Evolutionary conservation across 2,888 invertebrate genomes (phyloP).

Genomic region (Shargacucullia verbasci): DNA sequence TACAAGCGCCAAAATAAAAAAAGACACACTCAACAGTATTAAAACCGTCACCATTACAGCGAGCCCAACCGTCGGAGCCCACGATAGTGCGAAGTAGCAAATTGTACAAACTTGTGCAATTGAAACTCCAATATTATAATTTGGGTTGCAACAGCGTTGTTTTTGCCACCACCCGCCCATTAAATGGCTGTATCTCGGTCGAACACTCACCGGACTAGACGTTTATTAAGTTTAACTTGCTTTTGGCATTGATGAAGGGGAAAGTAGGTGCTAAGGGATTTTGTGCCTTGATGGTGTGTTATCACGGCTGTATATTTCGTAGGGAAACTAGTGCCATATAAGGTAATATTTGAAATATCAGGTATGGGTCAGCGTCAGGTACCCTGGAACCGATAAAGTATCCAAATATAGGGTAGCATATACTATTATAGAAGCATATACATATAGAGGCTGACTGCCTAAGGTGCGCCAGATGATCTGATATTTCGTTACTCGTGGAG

Average conservation of each 20-base stretch:
- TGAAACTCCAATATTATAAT: conserved; percentile 87
- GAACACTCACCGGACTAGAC: conserved; percentile 64
- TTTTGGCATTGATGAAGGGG: conserved; percentile 41
- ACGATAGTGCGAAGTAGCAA: conserved; percentile 82
- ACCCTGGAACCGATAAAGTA: too few species aligned
- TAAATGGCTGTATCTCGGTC: conserved; percentile 76
- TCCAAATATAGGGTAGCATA: too few species aligned
- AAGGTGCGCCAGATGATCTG: too few species aligned
- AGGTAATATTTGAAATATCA: too few species aligned
- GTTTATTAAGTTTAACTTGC: conserved; percentile 43
- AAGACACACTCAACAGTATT: conserved; percentile 12
- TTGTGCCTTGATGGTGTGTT: not conserved
- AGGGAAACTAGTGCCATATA: too few species aligned
- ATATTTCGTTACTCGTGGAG: too few species aligned
- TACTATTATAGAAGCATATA: too few species aligned
- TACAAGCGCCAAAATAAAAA: too few species aligned
- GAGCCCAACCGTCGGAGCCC: conserved; percentile 53
- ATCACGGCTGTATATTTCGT: not conserved
- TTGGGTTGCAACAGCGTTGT: conserved; percentile 80
- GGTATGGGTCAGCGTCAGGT: too few species aligned
- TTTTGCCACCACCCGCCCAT: conserved; percentile 76
- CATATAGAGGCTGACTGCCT: too few species aligned
- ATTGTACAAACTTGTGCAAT: conserved; percentile 86
- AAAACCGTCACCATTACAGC: conserved; percentile 40
- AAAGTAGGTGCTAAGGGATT: not conserved